Conservation (phyloP, 2,888 invertebrate species). For the Pteria penguin region DNA sequence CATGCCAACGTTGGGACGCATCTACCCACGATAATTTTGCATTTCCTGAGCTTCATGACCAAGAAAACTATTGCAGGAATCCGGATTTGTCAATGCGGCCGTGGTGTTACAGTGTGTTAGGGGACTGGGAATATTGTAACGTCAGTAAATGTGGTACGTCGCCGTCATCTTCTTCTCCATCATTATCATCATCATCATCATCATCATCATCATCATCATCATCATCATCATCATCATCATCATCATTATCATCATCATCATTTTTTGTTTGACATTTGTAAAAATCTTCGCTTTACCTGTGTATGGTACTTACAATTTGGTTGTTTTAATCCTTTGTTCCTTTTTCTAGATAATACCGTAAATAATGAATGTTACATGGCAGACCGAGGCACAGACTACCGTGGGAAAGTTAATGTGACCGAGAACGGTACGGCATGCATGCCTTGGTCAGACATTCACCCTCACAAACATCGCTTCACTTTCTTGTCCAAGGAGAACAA, state of each 20-base stretch:
- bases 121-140: too few relatives aligned
- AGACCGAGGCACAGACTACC: neutral
- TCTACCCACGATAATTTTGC: neutral
- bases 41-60: neutral
- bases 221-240: too few relatives aligned
- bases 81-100: neutral
- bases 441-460: neutral
- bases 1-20: constrained; percentile 24
- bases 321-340: too few relatives aligned
- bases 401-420: neutral
- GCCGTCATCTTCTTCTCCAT: too few relatives aligned
- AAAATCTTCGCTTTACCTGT: too few relatives aligned
- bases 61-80: constrained; percentile 17
- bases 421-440: neutral
- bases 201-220: too few relatives aligned
- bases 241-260: too few relatives aligned
- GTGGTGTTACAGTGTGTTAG: constrained; percentile 30
- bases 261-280: too few relatives aligned
- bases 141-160: too few relatives aligned
- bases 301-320: too few relatives aligned
- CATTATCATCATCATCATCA: too few relatives aligned
- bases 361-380: neutral
- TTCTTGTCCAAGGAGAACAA: neutral
- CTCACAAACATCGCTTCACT: neutral
- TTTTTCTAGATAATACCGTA: too few relatives aligned